Evolutionary conservation across 1,140 invertebrate genomes (phyloP).

Genomic region (Cheumatopsyche charites): DNA sequence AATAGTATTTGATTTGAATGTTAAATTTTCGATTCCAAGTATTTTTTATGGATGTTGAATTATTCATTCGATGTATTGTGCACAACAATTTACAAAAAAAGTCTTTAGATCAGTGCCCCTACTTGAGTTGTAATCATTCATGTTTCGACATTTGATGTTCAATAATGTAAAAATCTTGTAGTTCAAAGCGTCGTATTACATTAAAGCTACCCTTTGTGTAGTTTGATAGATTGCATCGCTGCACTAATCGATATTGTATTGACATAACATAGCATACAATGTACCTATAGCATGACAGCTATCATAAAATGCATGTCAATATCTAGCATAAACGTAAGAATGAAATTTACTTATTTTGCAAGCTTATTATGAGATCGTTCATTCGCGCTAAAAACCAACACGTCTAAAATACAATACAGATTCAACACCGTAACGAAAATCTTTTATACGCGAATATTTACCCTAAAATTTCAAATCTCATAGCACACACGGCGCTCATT

Average conservation of each 20-base stretch:
- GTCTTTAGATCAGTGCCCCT: not conserved
- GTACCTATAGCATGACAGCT: no score
- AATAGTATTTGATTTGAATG: no score
- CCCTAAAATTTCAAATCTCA: not conserved
- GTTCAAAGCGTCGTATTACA: not conserved
- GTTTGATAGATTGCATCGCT: not conserved
- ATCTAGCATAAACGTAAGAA: no score
- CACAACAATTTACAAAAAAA: not conserved
- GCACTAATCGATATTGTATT: not conserved
- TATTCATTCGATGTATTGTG: not conserved
- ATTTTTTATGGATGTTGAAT: not conserved
- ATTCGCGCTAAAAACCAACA: no score
- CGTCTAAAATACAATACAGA: not conserved
- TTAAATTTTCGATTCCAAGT: no score
- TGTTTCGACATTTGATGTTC: conserved; percentile 3
- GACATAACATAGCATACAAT: no score
- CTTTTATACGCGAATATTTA: not conserved
- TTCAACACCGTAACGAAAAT: not conserved
- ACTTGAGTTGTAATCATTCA: not conserved
- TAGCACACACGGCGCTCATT: not conserved
- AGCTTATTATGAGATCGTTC: no score
- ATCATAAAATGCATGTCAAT: no score
- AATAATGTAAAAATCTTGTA: conserved; percentile 16
- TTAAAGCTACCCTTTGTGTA: not conserved
- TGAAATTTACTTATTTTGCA: no score